Evolutionary conservation across 2,888 invertebrate species (phyloP).

Genomic region (Mythimna lalbum): DNA sequence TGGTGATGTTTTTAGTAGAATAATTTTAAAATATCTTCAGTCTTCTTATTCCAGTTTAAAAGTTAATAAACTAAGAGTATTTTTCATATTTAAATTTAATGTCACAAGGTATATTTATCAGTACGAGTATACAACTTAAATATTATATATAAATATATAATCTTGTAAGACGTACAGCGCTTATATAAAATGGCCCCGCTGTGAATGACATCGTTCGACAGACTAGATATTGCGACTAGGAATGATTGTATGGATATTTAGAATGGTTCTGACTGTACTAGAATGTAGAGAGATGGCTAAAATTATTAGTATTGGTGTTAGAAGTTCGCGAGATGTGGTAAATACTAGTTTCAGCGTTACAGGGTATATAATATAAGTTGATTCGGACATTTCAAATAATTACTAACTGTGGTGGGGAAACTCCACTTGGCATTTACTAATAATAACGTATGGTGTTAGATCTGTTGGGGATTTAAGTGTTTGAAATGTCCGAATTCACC

Average conservation of each 20-base stretch:
- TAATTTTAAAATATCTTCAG: conserved; percentile 17
- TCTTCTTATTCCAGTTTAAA: conserved; percentile 16
- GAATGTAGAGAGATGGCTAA: conserved; percentile 66
- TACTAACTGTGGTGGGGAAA: conserved; percentile 32
- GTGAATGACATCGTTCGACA: conserved; percentile 43
- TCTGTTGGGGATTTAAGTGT: conserved; percentile 41
- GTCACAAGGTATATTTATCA: conserved; percentile 23
- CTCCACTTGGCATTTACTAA: conserved; percentile 63
- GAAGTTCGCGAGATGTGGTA: conserved; percentile 74
- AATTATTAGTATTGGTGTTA: conserved; percentile 67
- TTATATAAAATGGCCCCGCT: conserved; percentile 8
- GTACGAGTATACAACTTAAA: conserved; percentile 30
- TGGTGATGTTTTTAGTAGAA: conserved; percentile 7
- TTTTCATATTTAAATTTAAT: conserved; percentile 32
- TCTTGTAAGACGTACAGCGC: conserved; percentile 2
- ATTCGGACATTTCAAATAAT: conserved; percentile 58
- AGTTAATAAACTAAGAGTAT: conserved; percentile 19
- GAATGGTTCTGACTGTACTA: conserved; percentile 69
- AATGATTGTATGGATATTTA: conserved; percentile 52
- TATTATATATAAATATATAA: conserved; percentile 2
- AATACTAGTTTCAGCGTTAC: conserved; percentile 64
- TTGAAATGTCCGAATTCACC: conserved; percentile 38
- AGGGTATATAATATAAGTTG: conserved; percentile 36
- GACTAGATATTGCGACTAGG: conserved; percentile 51
- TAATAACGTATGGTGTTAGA: conserved; percentile 53